Percentiles rank a stretch among this genome's conserved stretches.
These are phyloP conservation scores for Scaptomyza flava DNA, from an alignment of 2,888 invertebrate genomes.

Conservation along the genomic window DNA sequence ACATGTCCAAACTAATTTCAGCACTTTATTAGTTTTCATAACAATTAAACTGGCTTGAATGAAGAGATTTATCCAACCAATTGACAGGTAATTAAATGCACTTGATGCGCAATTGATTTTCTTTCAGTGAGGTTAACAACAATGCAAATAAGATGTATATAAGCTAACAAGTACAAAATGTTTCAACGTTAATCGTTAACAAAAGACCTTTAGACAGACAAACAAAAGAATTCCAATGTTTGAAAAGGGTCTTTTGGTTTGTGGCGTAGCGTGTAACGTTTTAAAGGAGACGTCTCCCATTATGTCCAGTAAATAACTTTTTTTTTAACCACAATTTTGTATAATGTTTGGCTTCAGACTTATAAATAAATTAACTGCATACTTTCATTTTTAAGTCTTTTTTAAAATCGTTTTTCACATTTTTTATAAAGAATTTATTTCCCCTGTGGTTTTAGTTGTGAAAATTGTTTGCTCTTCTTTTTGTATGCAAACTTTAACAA, in stretches of 20 bases:
- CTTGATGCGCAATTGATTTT: not conserved
- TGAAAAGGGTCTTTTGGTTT: not conserved
- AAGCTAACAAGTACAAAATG: not conserved
- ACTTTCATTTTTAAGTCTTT: no score
- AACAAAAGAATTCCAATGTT: not conserved
- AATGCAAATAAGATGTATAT: not conserved
- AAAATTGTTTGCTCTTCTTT: conserved; percentile 16
- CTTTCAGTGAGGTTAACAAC: not conserved
- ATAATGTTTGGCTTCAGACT: not conserved
- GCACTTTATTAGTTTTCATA: not conserved
- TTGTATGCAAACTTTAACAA: conserved; percentile 20
- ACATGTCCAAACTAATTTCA: not conserved
- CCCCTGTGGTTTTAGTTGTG: conserved; percentile 15
- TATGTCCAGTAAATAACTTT: not conserved
- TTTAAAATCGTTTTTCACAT: not conserved
- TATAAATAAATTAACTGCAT: not conserved
- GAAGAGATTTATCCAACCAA: not conserved
- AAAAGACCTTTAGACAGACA: not conserved
- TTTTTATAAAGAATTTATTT: conserved; percentile 24
- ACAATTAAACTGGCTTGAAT: not conserved
- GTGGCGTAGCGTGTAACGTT: not conserved
- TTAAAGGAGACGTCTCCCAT: not conserved
- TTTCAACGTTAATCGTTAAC: not conserved
- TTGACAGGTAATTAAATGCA: conserved; percentile 14
- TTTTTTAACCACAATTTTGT: not conserved